Percentiles rank a stretch among this genome's conserved stretches.
phyloP scores from a whole-genome alignment of 2,113 vertebrate species.

The Corydoras maculifer region DNA sequence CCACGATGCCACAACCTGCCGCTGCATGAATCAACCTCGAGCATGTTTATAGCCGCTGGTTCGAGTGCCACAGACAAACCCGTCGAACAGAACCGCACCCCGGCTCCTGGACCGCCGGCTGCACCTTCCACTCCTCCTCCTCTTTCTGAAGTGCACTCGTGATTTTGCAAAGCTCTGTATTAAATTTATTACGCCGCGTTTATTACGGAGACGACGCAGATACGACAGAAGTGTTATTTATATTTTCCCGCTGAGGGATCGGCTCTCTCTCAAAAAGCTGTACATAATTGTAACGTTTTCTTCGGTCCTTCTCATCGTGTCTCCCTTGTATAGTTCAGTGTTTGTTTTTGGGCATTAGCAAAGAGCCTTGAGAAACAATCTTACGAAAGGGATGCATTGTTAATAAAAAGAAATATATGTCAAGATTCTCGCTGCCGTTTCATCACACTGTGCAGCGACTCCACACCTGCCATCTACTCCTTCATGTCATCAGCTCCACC shows the following conservation, averaged over 20 bases:
- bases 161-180: slow-evolving; percentile 82
- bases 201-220: slow-evolving; percentile 69
- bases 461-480: too few species aligned
- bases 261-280: slow-evolving; percentile 82
- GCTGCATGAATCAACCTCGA: slow-evolving; percentile 18
- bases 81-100: neutral
- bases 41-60: neutral
- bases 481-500: too few species aligned
- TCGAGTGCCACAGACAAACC: slow-evolving; percentile 1
- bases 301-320: slow-evolving; percentile 69
- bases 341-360: slow-evolving; percentile 85
- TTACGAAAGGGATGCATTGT: slow-evolving; percentile 94
- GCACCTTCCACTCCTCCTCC: slow-evolving; percentile 45
- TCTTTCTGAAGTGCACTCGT: slow-evolving; percentile 71
- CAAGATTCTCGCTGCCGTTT: too few species aligned
- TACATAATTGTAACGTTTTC: slow-evolving; percentile 79
- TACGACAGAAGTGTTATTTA: slow-evolving; percentile 84
- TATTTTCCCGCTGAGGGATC: slow-evolving; percentile 85
- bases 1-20: neutral
- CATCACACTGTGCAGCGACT: too few species aligned
- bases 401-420: slow-evolving; percentile 79
- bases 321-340: slow-evolving; percentile 89
- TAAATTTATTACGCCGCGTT: slow-evolving; percentile 96
- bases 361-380: slow-evolving; percentile 82
- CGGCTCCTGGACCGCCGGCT: too few species aligned